Conservation (phyloP, 2,113 vertebrate species). For the Trogon surrucura region DNA sequence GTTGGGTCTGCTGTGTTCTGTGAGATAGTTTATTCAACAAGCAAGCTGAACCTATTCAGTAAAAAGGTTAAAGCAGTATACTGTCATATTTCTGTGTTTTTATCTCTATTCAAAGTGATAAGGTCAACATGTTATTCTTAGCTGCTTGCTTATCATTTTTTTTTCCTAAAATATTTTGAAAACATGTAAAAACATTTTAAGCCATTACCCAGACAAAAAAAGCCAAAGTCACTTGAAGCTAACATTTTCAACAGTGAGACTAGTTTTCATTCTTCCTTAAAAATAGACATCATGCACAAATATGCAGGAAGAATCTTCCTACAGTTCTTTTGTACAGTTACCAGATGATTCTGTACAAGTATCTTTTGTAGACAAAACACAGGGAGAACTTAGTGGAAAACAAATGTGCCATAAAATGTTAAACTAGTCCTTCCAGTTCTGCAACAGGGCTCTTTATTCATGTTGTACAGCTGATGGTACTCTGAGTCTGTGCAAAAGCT, state of each 20-base stretch:
- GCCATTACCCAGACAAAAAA: not conserved
- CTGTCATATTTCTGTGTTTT: not conserved
- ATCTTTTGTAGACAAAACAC: not conserved
- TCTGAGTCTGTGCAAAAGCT: not conserved
- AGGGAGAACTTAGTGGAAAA: not conserved
- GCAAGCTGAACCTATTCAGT: not conserved
- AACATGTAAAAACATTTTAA: not conserved
- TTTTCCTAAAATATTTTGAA: not conserved
- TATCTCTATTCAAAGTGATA: not conserved
- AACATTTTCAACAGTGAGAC: not conserved
- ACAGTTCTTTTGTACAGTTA: not conserved
- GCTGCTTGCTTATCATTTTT: not conserved
- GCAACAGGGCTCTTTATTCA: not conserved
- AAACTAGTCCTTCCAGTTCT: not conserved
- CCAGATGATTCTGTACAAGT: not conserved
- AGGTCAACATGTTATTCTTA: not conserved
- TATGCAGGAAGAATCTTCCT: not conserved
- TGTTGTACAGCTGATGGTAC: not conserved
- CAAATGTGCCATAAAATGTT: not conserved
- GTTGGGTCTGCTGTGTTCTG: not conserved
- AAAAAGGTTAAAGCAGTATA: not conserved
- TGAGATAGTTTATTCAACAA: not conserved
- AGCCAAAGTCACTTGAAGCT: not conserved
- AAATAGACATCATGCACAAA: not conserved
- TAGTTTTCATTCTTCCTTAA: not conserved